Evolutionary conservation across 2,888 invertebrate genomes (phyloP).

Genomic region (Amitus sp.): DNA sequence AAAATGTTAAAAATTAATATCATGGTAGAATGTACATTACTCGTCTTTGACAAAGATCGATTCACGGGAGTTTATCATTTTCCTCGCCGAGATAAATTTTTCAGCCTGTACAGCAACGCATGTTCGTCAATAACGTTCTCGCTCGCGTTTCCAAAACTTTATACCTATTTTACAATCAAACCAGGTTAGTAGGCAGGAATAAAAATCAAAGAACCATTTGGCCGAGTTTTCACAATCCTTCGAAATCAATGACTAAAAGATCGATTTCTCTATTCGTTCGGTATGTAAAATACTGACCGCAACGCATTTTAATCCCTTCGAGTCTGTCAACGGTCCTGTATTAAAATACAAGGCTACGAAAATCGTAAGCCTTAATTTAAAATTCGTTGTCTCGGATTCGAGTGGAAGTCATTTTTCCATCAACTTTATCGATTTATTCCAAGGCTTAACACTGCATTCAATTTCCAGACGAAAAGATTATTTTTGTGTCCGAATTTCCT

Average conservation of each 20-base stretch:
- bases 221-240: background rate
- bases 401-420: background rate
- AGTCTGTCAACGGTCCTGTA: slow-evolving; percentile 27
- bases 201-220: slow-evolving; percentile 13
- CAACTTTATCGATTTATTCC: background rate
- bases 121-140: slow-evolving; percentile 45
- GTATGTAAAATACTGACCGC: too few species aligned
- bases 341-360: slow-evolving; percentile 50
- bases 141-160: slow-evolving; percentile 53
- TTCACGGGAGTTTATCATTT: slow-evolving; percentile 43
- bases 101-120: slow-evolving; percentile 54
- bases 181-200: slow-evolving; percentile 37
- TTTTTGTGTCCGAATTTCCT: too few species aligned
- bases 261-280: too few species aligned
- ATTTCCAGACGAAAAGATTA: too few species aligned
- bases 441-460: too few species aligned
- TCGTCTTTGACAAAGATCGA: slow-evolving; percentile 53
- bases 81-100: slow-evolving; percentile 43
- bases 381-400: too few species aligned
- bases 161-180: slow-evolving; percentile 60
- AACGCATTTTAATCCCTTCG: background rate
- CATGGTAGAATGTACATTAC: slow-evolving; percentile 39
- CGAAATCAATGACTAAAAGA: too few species aligned
- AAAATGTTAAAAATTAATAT: slow-evolving; percentile 37
- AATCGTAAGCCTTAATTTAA: slow-evolving; percentile 57